Base-by-base conservation (phyloP, 2,797 vertebrate genomes). In the Mormyrus proboscirostris region DNA sequence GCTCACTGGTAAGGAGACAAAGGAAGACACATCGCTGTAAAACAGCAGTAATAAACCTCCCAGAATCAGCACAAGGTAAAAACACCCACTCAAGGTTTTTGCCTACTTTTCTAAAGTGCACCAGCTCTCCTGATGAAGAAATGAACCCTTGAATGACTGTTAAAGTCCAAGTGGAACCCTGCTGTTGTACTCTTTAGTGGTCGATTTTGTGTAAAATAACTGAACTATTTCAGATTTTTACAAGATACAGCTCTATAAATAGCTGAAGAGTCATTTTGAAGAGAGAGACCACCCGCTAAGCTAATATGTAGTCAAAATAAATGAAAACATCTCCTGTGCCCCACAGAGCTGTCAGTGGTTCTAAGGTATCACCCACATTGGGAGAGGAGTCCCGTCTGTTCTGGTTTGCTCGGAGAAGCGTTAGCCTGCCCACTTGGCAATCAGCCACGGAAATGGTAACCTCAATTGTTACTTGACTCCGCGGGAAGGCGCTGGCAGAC, bases 231-330 rank as follows among this genome's bases (percentile, higher is more conserved):
- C 41, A 41, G 69, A 2, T 79, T 79, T 44, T 19, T 16, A 41
- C 14, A 44, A 79, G 73, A 44, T 79, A 16, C 73, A 82, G 19
- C 76, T 82, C 38, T 47, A n/a, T n/a, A 44, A 47, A 82, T 82
- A 19, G 76, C 16, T 9, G 76, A 82, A 44, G 38, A 47, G 38
- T n/a, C 76, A 47, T 41, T 82, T 44, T 82, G 19, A 38, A 82
- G 76, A 44, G 19, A 47, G 41, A 82, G 41, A 82, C 65, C 76
- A 47, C 76, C 38, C 19, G 14, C 76, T 82, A 82, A 47, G 65
- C 41, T 82, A 82, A 82, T n/a, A 82, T 47, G 19, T n/a, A 82
- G 76, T 38, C 65, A 73, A 73, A 84, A 84, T 12, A 84, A 84
- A 51, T 84, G 49, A 38, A 38, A 73, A 73, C 33, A n/a, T 47